Evolutionary conservation across 2,113 vertebrate species (phyloP), one percentile per base, ranked within the genome.

Genomic region (Mastomys natalensis): DNA sequence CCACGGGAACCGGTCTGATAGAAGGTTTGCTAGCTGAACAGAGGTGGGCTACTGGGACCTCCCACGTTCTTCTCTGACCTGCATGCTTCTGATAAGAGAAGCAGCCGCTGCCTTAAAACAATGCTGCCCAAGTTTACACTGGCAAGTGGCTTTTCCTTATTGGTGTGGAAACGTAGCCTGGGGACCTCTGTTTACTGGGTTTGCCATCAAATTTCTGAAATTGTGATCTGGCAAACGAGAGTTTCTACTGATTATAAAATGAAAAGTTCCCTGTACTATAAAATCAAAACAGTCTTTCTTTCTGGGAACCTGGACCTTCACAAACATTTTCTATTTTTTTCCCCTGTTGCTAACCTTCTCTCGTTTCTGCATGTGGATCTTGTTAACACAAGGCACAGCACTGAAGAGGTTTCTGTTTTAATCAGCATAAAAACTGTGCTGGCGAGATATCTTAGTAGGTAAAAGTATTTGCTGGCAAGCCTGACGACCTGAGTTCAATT

Each of bases 71-170:
- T 76, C 64, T 22, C 5, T 0, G 29, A 16, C 91, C 96, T 78
- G 73, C 40, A 48, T 0, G 0, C 76, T 87, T 93, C 58, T 97
- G 91, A 93, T 87, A 93, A 96, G 53, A 24, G 24, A 95, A 0
- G 60, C 58, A 64, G 80, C 12, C 24, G 5, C 43, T 72, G 16
- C 87, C 93, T 87, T 74, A 51, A 89, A 96, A 96, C 72, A 95
- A 91, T 96, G 31, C 62, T 16, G 37, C 12, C 76, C 15, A 5
- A 21, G 93, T 53, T 95, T 95, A 68, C 95, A 43, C 90, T 94
- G 86, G 88, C 96, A 93, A 82, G 72, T 29, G 31, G 34, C 92
- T 93, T 95, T 97, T 97, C 92, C 77, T 78, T 19, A 17, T 7
- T 85, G 62, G 9, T 51, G 12, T 81, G 48, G 86, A 64, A 40